Base-by-base conservation (phyloP, 2,113 vertebrate species). In the Indicator maculatus region DNA sequence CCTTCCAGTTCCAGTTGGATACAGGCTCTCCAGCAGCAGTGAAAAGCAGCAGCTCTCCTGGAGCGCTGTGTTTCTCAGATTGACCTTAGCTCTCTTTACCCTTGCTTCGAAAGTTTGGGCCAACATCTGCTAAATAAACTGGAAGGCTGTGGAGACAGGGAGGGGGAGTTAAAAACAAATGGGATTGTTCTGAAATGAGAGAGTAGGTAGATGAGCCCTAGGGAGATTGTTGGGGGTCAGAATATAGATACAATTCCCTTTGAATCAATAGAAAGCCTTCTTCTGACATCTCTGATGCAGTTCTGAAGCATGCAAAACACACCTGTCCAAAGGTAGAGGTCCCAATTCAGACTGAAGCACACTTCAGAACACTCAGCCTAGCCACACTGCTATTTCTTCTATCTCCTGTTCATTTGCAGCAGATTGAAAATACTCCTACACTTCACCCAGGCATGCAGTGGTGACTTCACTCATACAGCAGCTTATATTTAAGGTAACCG, bases 41-140 rank as follows among this genome's bases (percentile, higher is more conserved):
- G 92, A 74, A 89, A 86, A 83, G 76, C 80, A 88, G 83, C 83
- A 93, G 85, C 53, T 90, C 93, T 95, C 89, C 85, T 67, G 79
- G 72, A 72, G 82, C 60, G 56, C 58, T 93, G 69, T 56, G 65
- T 88, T 96, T 93, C 90, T 83, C 73, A 63, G 73, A 53, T 11
- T 93, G 89, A 94, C 94, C 91, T 96, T 93, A 95, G 95, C 61
- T 95, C 93, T 74, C 67, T 91, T 96, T 95, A 96, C 91, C 85
- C 91, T 90, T 88, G 83, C 92, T 93, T 94, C 21, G 0, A 83
- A 93, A 96, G 45, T 90, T 90, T 83, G 45, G 85, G 83, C 72
- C 86, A 94, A 93, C 52, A 66, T 90, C 72, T 93, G 90, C 83
- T 83, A 90, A 83, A 80, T 67, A 93, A 94, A 94, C 86, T 41